Base-by-base conservation (phyloP, 2,113 vertebrate genomes). In the Micromys minutus region DNA sequence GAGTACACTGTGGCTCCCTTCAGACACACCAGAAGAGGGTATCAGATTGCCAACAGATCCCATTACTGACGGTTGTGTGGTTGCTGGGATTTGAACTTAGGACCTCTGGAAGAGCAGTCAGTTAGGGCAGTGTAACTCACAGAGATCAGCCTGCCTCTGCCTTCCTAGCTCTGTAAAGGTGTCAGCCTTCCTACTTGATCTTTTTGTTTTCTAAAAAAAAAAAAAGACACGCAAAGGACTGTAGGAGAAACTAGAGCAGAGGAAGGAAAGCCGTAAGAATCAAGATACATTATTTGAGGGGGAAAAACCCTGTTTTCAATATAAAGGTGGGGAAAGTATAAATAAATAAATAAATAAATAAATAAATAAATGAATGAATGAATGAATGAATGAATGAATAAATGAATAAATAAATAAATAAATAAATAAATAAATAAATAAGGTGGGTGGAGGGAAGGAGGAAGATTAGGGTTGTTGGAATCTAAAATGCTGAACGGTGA, bases 161-260 rank as follows among this genome's bases (percentile, higher is more conserved):
- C 22, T 16, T 4, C 22, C 16, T 10, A 57, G 52, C 39, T 9
- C 36, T n/a, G 36, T n/a, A 80, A 80, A 80, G 52, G 19, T 3
- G 0, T 24, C 19, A 0, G 1, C 34, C 50, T 55, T 9, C 34
- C 22, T 4, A 34, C 34, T 10, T 6, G 34, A 21, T 4, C 17
- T 39, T 1, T 22, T 83, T 39, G 5, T 61, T 42, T 61, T 59
- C 36, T 81, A 57, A 81, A n/a, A 71, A 71, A 75, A 42, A 10
- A n/a, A n/a, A 21, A 72, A 42, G 39, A 24, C 21, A 75, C 22
- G 45, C 57, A 57, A n/a, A 21, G 50, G 34, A 21, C 17, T 79
- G 34, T n/a, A 21, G 50, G 34, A 80, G 52, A 12, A 13, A 24
- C 77, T 24, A 11, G 77, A 24, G 16, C 12, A 15, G 22, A 81